Conservation (phyloP, 2,113 vertebrate species). For the Beaufortia kweichowensis region DNA sequence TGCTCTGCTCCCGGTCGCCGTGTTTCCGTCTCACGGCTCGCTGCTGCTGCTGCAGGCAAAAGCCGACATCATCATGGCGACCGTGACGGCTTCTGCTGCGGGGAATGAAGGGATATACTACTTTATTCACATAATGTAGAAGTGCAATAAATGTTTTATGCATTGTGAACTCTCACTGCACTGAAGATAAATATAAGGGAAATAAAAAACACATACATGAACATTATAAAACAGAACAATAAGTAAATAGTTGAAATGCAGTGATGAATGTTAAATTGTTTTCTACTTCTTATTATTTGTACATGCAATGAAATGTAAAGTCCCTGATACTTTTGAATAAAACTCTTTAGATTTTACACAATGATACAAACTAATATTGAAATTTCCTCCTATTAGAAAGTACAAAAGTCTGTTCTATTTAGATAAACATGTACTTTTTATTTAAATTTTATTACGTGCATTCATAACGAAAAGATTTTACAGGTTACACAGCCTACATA, state of each 20-base stretch:
- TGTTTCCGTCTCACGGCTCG: conserved; percentile 28
- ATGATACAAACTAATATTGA: not conserved
- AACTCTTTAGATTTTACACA: conserved; percentile 20
- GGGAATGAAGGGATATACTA: conserved; percentile 53
- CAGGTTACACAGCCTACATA: not conserved
- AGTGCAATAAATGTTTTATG: too few species aligned
- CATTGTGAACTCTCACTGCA: too few species aligned
- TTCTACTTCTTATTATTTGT: too few species aligned
- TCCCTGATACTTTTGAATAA: conserved; percentile 32
- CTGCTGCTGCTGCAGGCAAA: conserved; percentile 70
- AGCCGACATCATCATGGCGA: conserved; percentile 76
- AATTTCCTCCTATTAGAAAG: too few species aligned
- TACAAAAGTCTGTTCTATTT: too few species aligned
- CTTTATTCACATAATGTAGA: conserved; percentile 13
- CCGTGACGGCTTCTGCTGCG: conserved; percentile 68
- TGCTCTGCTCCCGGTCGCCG: conserved; percentile 66
- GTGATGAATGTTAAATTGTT: too few species aligned
- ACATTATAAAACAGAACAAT: too few species aligned
- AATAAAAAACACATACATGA: too few species aligned
- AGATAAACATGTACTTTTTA: too few species aligned
- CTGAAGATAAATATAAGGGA: too few species aligned
- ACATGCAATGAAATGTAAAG: too few species aligned
- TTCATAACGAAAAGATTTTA: not conserved
- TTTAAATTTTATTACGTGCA: not conserved
- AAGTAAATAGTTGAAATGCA: too few species aligned